These are phyloP conservation scores for Pseudoatta argentina DNA, from an alignment of 1,140 invertebrate genomes.

Conservation along the genomic window DNA sequence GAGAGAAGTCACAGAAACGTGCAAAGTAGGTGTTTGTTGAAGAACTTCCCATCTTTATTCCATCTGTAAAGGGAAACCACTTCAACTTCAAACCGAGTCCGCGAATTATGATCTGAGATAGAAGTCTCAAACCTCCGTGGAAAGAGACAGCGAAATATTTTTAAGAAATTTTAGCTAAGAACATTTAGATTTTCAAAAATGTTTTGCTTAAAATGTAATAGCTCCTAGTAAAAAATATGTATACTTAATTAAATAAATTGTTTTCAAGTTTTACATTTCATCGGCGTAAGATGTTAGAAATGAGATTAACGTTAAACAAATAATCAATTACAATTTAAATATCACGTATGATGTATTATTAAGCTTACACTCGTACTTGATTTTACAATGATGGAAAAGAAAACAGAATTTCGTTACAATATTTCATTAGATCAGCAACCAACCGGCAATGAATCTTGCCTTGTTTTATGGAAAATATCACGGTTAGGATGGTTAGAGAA, in stretches of 20 bases:
- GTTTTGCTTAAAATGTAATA: conserved; percentile 12
- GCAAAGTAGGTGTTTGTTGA: conserved; percentile 75
- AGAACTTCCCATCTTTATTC: conserved; percentile 82
- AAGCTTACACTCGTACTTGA: background rate
- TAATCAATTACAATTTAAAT: background rate
- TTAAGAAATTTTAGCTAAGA: conserved; percentile 58
- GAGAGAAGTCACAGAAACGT: conserved; percentile 79
- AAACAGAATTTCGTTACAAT: conserved; percentile 16
- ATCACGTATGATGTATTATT: background rate
- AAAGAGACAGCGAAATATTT: conserved; percentile 45
- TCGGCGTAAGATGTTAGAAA: background rate
- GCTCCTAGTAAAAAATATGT: background rate
- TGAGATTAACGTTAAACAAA: background rate
- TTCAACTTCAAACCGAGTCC: conserved; percentile 64
- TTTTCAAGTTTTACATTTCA: background rate
- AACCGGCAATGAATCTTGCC: conserved; percentile 43
- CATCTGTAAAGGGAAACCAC: conserved; percentile 80
- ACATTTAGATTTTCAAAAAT: conserved; percentile 20
- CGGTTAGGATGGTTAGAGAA: conserved; percentile 23
- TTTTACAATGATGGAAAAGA: conserved; percentile 40
- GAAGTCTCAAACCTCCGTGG: conserved; percentile 7
- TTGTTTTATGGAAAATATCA: conserved; percentile 51
- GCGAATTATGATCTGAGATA: conserved; percentile 75
- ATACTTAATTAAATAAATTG: background rate
- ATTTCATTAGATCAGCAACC: conserved; percentile 54